Conservation (phyloP, 2,888 invertebrate species). For the Xestia rhomboidea region DNA sequence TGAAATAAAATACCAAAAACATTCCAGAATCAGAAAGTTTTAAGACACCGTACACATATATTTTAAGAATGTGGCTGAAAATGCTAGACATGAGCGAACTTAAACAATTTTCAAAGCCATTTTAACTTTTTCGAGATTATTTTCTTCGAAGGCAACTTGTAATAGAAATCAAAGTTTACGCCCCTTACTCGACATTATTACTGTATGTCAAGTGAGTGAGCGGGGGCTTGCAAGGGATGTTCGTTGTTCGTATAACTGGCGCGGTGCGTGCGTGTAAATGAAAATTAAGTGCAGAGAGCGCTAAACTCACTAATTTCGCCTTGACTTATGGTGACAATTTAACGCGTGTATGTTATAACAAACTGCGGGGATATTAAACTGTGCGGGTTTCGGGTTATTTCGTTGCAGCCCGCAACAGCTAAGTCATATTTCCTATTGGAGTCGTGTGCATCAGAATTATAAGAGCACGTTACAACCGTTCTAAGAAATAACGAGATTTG, state of each 20-base stretch:
- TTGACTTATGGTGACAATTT: slow-evolving; percentile 82
- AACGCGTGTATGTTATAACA: slow-evolving; percentile 80
- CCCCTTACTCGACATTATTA: slow-evolving; percentile 46
- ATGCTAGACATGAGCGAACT: slow-evolving; percentile 48
- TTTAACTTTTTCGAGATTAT: slow-evolving; percentile 57
- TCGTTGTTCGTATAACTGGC: slow-evolving; percentile 53
- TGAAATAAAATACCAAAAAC: slow-evolving; percentile 31
- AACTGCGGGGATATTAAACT: slow-evolving; percentile 82
- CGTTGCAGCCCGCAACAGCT: slow-evolving; percentile 69
- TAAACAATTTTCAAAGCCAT: slow-evolving; percentile 54
- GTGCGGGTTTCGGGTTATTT: slow-evolving; percentile 70
- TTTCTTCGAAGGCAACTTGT: slow-evolving; percentile 45
- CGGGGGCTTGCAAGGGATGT: slow-evolving; percentile 53
- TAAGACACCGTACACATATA: slow-evolving; percentile 37
- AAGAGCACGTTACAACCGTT: slow-evolving; percentile 54
- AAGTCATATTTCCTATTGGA: slow-evolving; percentile 80
- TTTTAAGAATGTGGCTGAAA: slow-evolving; percentile 56
- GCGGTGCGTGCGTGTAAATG: slow-evolving; percentile 74
- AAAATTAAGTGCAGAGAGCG: slow-evolving; percentile 77
- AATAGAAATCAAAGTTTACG: slow-evolving; percentile 61
- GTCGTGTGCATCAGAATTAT: slow-evolving; percentile 63
- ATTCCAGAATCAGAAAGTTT: slow-evolving; percentile 33
- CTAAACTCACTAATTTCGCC: slow-evolving; percentile 80
- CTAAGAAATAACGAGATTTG: slow-evolving; percentile 62
- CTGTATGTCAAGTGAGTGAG: slow-evolving; percentile 51